Evolutionary conservation across 2,113 vertebrate species (phyloP), one percentile per base, ranked within the genome.

Genomic region (Austrofundulus limnaeus): DNA sequence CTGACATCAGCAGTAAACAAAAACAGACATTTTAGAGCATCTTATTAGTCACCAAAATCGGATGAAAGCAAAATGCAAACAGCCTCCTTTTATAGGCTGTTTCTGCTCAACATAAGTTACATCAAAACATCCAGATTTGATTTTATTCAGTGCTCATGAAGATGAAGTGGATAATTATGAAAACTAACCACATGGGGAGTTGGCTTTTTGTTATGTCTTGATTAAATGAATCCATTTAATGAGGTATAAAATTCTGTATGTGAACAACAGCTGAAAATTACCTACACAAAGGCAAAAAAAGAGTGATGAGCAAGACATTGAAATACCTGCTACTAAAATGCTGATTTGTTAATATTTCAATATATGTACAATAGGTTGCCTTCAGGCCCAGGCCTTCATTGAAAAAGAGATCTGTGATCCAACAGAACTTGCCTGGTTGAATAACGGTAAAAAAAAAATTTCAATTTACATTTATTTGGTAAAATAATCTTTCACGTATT

Each of bases 31-130:
- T 76, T 85, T 55, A 52, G 69, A 77, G 63, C 61, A 47, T 72
- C 69, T 66, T 66, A 69, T 75, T 62, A 64, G 65, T 63, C 72
- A 74, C 41, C 75, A 62, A 52, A 72, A 70, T 47, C 58, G 65
- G n/a, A 87, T 60, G 70, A 80, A 77, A 75, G 78, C 43, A 57
- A 72, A 81, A 77, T 61, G 11, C n/a, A 87, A 70, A 74, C 56
- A 64, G 16, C 5, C 55, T 66, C 55, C 24, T 63, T 72, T 78
- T 28, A 43, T 43, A 17, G 23, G 55, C 76, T 51, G 50, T 54
- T 37, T 37, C 53, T 49, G 48, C 60, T 82, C 72, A 67, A 46
- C 58, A 31, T 68, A 66, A 72, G 81, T 64, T 77, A 60, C 52
- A 12, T 20, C 61, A 46, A 75, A 70, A 47, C 43, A 11, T 60